Percentiles rank a stretch among this genome's conserved stretches.
Conservation (phyloP, 2,888 invertebrate species). For the Pollenia griseotomentosa region DNA sequence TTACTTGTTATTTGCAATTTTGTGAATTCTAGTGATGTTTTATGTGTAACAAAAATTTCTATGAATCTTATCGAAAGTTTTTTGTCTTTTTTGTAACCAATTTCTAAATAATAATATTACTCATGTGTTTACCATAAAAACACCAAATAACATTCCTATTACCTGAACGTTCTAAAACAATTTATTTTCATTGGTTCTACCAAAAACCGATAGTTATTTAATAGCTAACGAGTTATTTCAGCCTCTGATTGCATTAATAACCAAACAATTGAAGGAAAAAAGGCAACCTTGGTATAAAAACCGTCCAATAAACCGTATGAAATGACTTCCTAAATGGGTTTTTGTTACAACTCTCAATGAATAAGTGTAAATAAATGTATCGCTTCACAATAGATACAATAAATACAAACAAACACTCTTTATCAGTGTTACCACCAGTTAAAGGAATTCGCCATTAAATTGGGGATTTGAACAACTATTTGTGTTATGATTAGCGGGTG, state of each 20-base stretch:
- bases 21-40: no score
- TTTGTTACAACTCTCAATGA: conserved; percentile 18
- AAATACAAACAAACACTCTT: background rate
- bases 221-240: conserved; percentile 27
- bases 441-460: no score
- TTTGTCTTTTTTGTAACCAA: no score
- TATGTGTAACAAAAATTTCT: no score
- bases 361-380: background rate
- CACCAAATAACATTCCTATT: no score
- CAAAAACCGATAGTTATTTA: conserved; percentile 29
- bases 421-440: background rate
- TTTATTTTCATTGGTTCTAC: background rate
- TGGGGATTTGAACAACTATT: no score
- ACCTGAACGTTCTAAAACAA: background rate
- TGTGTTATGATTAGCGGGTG: no score
- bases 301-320: conserved; percentile 19
- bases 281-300: conserved; percentile 19
- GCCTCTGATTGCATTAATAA: conserved; percentile 32
- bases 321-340: conserved; percentile 55
- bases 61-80: no score
- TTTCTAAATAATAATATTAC: background rate
- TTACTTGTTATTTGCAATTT: no score
- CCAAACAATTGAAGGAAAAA: conserved; percentile 32
- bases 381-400: background rate
- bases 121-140: background rate